A percentile compares a stretch with the other conserved stretches of the same genome.
These are phyloP conservation scores for Crotalus viridis DNA, from an alignment of 2,113 vertebrate genomes.

Conservation along the genomic window DNA sequence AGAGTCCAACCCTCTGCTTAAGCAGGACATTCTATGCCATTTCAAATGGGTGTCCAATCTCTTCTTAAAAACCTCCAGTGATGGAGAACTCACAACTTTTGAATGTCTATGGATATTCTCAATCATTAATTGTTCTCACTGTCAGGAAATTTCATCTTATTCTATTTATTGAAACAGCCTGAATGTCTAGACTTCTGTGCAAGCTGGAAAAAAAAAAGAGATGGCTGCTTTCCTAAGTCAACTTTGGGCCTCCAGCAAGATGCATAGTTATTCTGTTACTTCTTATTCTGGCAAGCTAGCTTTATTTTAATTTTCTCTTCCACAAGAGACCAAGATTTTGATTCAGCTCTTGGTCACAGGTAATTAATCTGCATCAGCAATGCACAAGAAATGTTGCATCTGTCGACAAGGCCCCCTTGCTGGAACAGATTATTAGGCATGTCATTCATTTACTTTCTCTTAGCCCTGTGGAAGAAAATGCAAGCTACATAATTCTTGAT, in stretches of 20 bases:
- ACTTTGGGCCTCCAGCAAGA: background rate
- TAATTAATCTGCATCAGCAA: background rate
- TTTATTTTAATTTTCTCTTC: background rate
- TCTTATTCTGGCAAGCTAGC: background rate
- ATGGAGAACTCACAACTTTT: background rate
- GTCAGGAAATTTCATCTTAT: background rate
- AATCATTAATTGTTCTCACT: background rate
- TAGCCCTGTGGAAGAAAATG: constrained; percentile 3
- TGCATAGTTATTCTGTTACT: background rate
- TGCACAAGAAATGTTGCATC: background rate
- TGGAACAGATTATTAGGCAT: background rate
- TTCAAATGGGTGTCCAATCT: background rate
- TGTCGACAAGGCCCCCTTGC: background rate
- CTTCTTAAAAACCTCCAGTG: background rate
- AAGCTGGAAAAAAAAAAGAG: background rate
- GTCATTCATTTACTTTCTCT: background rate
- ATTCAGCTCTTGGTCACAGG: background rate
- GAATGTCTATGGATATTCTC: background rate
- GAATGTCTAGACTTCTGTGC: background rate
- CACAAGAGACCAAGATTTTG: background rate
- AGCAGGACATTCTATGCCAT: background rate
- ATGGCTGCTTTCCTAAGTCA: background rate
- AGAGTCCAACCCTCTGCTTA: background rate
- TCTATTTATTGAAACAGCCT: background rate
- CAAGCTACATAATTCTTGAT: background rate